Evolutionary conservation across 2,113 vertebrate species (phyloP), one percentile per base, ranked within the genome.

Genomic region (Pavo muticus): DNA sequence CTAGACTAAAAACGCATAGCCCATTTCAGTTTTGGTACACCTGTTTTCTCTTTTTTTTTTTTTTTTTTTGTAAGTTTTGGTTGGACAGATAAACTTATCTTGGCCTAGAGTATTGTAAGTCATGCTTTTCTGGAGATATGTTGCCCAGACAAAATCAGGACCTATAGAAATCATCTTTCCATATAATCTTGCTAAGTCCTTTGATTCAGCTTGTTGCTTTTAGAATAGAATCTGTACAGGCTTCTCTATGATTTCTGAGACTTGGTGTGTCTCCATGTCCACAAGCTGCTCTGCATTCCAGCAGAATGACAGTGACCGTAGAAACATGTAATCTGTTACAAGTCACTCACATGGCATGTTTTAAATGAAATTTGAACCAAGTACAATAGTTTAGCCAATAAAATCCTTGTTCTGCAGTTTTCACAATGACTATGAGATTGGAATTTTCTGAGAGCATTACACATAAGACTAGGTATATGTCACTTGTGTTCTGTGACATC

Each of bases 21-120:
- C 14, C 4, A 4, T 69, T 71, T 81, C 8, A 44, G 3, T 74
- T 52, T 35, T 83, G 17, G 29, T 20, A 75, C 1, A 50, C 6
- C 2, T 14, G 8, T 25, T 23, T 35, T 40, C 4, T 11, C 2
- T 1, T 20, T 2, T 3, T 4, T 30, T 27, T 29, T 2, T 1
- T 24, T 3, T 32, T 2, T 1, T 24, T 3, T 32, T n/a, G 20
- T 27, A 6, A 52, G 15, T 42, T 75, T 30, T n/a, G 64, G 6
- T 47, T 65, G 42, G 11, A 72, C 16, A 56, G 14, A 80, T 24
- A 45, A 78, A 48, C 2, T 30, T 68, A 16, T 20, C 1, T 14
- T 74, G 15, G 14, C 14, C 14, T 88, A 54, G 72, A 76, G 52
- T 56, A 24, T 5, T 59, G 5, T 17, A 65, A 50, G 19, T 42